These are phyloP conservation scores for Triplophysa rosa DNA, from an alignment of 2,113 vertebrate genomes.

Conservation along the genomic window DNA sequence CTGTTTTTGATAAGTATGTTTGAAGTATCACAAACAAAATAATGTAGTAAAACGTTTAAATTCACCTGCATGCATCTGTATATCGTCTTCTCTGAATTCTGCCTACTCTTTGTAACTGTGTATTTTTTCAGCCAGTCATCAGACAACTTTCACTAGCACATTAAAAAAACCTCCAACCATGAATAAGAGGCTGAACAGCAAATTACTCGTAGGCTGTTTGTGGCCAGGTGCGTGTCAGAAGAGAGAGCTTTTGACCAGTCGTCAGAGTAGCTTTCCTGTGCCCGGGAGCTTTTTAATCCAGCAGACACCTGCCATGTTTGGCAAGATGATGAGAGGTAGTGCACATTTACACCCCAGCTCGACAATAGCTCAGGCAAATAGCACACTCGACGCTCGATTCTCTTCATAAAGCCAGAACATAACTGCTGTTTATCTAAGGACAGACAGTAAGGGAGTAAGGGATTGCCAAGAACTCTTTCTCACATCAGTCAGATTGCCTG, in stretches of 20 bases:
- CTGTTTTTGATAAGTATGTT: not conserved
- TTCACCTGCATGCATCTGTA: too few relatives aligned
- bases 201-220: constrained; percentile 2
- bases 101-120: too few relatives aligned
- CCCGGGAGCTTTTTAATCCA: not conserved
- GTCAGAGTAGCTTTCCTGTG: not conserved
- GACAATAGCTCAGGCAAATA: not conserved
- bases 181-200: not conserved
- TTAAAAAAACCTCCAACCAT: not conserved
- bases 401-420: constrained; percentile 15
- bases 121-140: not conserved
- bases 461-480: constrained; percentile 1
- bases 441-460: too few relatives aligned
- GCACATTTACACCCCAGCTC: not conserved
- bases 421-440: constrained; percentile 43
- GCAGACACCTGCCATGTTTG: not conserved
- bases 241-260: constrained; percentile 10
- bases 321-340: constrained; percentile 17
- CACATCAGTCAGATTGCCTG: not conserved
- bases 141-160: not conserved
- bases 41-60: not conserved
- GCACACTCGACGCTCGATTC: not conserved
- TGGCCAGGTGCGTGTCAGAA: not conserved
- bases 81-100: too few relatives aligned
- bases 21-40: not conserved